Evolutionary conservation across 1,140 invertebrate genomes (phyloP), one percentile per base, ranked within the genome.

Genomic region (Drosophila repletoides): DNA sequence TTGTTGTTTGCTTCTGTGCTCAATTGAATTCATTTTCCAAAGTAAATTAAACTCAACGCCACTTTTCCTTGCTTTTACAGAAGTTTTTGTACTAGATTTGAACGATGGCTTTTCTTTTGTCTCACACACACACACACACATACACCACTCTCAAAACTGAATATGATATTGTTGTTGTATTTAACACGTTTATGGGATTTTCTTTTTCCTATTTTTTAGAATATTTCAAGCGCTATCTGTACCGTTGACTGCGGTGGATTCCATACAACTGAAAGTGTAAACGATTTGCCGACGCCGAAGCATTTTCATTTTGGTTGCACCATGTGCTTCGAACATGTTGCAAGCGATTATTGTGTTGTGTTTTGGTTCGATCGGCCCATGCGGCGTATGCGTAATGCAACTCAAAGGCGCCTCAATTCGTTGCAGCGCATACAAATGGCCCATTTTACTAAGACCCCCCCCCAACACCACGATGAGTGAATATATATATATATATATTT

Each of bases 291-390:
- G 43, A 22, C 63, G 41, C 63, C 52, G 48, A 41, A 22, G 48
- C 48, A 52, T 9, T 59, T 26, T 12, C 12, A 46, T 28, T 26
- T 22, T 33, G 68, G 41, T 67, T 48, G 38, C 26, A 52, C 77
- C 77, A 83, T 83, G 77, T 83, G 77, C 77, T 81, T 70, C 77
- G 41, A 83, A 76, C 77, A 76, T 72, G 77, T 67, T 83, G 63
- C 72, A 59, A 53, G 68, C 34, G 73, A 43, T 56, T 65, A 64
- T 52, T 76, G 49, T 83, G 79, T 83, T 83, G 77, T 83, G 77
- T 83, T 83, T 83, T 83, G 77, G 73, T 83, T 81, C 43, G 68
- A 76, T 58, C 55, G 26, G 56, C 28, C 51, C 38, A 72, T 36
- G 46, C 46, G 52, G 58, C 70, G 59, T 65, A 59, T 65, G 46